A percentile compares a stretch with the other conserved stretches of the same genome.
phyloP scores from a whole-genome alignment of 2,797 vertebrate species.

The Delichon dasypus region DNA sequence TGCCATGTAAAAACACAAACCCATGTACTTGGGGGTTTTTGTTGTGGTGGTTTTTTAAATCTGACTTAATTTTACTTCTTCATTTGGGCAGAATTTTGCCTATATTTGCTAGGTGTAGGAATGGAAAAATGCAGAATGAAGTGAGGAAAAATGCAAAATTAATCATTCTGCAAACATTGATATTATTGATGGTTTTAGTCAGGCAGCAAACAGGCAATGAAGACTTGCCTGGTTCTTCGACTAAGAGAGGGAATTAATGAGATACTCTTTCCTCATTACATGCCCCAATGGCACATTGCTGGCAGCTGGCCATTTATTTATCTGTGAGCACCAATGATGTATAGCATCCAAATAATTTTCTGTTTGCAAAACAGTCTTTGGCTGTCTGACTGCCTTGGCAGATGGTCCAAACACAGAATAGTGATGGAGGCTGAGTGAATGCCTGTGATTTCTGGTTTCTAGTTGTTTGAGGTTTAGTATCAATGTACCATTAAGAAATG shows the following conservation, averaged over 20 bases:
- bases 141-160: not conserved
- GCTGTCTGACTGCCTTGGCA: not conserved
- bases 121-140: constrained; percentile 5
- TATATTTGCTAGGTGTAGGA: constrained; percentile 10
- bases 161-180: not conserved
- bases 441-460: not conserved
- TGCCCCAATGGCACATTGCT: not conserved
- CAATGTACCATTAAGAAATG: not conserved
- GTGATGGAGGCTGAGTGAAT: not conserved
- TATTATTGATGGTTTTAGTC: not conserved
- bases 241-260: not conserved
- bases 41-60: not conserved
- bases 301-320: not conserved
- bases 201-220: not conserved
- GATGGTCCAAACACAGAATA: not conserved
- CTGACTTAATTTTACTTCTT: not conserved
- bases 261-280: not conserved
- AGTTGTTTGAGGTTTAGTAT: not conserved
- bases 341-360: not conserved
- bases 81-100: constrained; percentile 13
- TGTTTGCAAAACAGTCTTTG: not conserved
- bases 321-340: not conserved
- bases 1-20: not conserved
- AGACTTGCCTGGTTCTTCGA: not conserved
- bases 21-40: not conserved